Percentiles rank a stretch among this genome's conserved stretches.
phyloP scores from a whole-genome alignment of 2,797 vertebrate genomes.

The Chloroceryle amazona region DNA sequence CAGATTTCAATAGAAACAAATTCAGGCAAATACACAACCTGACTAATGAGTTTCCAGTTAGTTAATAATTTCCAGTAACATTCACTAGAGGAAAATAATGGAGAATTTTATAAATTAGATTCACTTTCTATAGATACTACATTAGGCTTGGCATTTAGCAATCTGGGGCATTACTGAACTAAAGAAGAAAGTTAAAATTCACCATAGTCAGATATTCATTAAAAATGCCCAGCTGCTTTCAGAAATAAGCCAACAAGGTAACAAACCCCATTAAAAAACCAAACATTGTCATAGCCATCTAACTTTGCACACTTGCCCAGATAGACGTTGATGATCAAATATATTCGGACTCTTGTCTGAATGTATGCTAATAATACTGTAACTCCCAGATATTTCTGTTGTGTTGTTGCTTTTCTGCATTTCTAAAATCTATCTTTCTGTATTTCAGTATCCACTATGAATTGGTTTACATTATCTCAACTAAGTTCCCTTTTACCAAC shows the following conservation, averaged over 20 bases:
- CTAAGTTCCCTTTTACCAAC: slow-evolving; percentile 19
- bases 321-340: neutral
- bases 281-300: neutral
- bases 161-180: neutral
- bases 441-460: slow-evolving; percentile 4
- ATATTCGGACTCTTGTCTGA: neutral
- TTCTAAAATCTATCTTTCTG: slow-evolving; percentile 4
- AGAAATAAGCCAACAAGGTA: neutral
- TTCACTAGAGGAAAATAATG: neutral
- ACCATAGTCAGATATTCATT: neutral
- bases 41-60: slow-evolving; percentile 33
- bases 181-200: neutral
- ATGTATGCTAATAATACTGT: neutral
- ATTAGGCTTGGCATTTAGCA: slow-evolving; percentile 16
- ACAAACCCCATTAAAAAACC: neutral
- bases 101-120: slow-evolving; percentile 48
- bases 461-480: neutral
- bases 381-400: neutral
- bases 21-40: neutral
- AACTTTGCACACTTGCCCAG: neutral
- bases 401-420: neutral
- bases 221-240: neutral
- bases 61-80: slow-evolving; percentile 37
- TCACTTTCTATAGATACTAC: neutral
- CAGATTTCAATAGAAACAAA: slow-evolving; percentile 29